A percentile compares a stretch with the other conserved stretches of the same genome.
Conservation (phyloP, 1,140 invertebrate species). For the Tetranychus cinnabarinus region DNA sequence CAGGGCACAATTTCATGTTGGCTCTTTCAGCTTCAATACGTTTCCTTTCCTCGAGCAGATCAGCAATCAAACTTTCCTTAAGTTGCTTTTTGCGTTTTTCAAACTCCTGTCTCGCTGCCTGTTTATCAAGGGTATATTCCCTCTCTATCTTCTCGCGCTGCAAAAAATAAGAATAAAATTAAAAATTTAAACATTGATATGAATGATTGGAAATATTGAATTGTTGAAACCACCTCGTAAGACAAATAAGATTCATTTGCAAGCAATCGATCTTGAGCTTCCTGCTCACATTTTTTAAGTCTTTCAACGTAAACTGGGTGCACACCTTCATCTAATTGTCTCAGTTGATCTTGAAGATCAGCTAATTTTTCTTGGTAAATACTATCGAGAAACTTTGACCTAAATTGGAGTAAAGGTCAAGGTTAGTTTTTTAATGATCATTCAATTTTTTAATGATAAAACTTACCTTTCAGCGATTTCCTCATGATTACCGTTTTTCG, state of each 20-base stretch:
- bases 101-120: constrained; percentile 64
- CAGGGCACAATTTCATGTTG: constrained; percentile 50
- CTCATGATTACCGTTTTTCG: constrained; percentile 36
- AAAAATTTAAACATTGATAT: neutral
- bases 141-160: constrained; percentile 53
- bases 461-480: constrained; percentile 60
- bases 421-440: neutral
- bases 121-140: constrained; percentile 66
- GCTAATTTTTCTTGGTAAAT: constrained; percentile 82
- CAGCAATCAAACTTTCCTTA: constrained; percentile 60
- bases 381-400: constrained; percentile 2
- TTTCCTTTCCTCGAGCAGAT: constrained; percentile 75
- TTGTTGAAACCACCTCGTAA: constrained; percentile 28
- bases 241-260: constrained; percentile 60
- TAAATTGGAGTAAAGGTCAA: constrained; percentile 20
- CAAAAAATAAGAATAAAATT: constrained; percentile 2
- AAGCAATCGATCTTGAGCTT: constrained; percentile 47
- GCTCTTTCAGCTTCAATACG: constrained; percentile 64
- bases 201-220: too few relatives aligned
- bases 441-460: constrained; percentile 28
- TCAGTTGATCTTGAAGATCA: constrained; percentile 62
- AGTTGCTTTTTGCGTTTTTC: constrained; percentile 84
- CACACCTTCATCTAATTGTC: constrained; percentile 57
- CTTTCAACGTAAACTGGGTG: constrained; percentile 63
- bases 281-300: constrained; percentile 52